Evolutionary conservation across 2,888 invertebrate genomes (phyloP).

Genomic region (Nebria brevicollis): DNA sequence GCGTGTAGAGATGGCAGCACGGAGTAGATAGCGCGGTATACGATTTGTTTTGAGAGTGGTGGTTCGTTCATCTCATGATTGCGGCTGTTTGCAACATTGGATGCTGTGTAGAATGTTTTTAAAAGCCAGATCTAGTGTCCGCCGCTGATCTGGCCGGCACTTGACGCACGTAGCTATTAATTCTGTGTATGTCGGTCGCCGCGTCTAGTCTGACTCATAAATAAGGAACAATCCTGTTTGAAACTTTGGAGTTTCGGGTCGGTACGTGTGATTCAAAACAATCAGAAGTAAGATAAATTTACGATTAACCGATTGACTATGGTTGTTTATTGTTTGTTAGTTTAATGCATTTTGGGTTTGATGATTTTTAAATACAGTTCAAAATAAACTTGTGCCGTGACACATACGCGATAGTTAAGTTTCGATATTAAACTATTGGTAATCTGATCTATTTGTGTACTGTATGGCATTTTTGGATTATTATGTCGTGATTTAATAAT

Average conservation of each 20-base stretch:
- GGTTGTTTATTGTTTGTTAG: neutral
- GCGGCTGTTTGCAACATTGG: conserved; percentile 22
- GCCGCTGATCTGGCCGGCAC: conserved; percentile 26
- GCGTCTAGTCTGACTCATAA: conserved; percentile 27
- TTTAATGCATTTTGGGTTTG: conserved; percentile 1
- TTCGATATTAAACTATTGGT: too few species aligned
- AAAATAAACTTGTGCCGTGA: too few species aligned
- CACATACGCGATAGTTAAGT: too few species aligned
- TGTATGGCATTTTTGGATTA: too few species aligned
- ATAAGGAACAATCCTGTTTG: conserved; percentile 7
- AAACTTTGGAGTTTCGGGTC: neutral
- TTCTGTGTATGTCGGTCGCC: conserved; percentile 20
- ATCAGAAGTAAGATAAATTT: neutral
- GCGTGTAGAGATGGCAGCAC: conserved; percentile 22
- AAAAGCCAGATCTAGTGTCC: conserved; percentile 34
- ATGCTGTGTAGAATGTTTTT: conserved; percentile 29
- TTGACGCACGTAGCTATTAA: conserved; percentile 25
- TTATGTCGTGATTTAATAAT: too few species aligned
- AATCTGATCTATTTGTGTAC: too few species aligned
- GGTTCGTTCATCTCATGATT: conserved; percentile 33
- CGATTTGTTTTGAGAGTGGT: conserved; percentile 25
- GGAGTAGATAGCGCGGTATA: neutral
- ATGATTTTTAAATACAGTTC: conserved; percentile 6
- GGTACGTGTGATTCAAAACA: neutral
- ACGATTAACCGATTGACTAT: neutral